phyloP scores from a whole-genome alignment of 2,113 vertebrate genomes.

The Sapajus apella region DNA sequence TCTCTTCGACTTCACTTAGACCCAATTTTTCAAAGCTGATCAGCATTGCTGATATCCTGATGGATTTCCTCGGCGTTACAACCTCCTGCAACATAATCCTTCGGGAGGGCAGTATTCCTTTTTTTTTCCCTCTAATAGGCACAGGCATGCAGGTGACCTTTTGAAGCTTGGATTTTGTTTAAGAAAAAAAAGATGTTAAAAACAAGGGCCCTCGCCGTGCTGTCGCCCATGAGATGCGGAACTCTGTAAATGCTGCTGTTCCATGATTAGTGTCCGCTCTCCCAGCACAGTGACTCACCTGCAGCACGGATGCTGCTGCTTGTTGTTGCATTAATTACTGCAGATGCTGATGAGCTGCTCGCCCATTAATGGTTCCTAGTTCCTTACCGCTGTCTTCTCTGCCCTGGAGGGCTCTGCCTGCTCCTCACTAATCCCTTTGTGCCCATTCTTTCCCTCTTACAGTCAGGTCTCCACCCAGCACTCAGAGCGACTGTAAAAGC shows the following conservation, averaged over 20 bases:
- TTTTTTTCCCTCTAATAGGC: not conserved
- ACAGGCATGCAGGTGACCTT: not conserved
- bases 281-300: not conserved
- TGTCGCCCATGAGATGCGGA: fast-evolving
- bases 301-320: not conserved
- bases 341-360: not conserved
- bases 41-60: not conserved
- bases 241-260: not conserved
- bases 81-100: not conserved
- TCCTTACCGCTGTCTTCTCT: not conserved
- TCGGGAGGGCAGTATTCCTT: not conserved
- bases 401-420: not conserved
- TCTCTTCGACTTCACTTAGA: not conserved
- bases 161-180: not conserved
- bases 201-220: not conserved
- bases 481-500: not conserved
- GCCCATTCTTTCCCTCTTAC: fast-evolving
- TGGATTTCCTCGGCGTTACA: not conserved
- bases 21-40: not conserved
- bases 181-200: not conserved
- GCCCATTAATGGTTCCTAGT: not conserved
- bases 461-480: not conserved
- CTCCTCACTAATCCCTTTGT: not conserved
- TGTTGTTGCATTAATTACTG: not conserved
- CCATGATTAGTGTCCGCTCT: not conserved